These are phyloP conservation scores for Campaea margaritaria DNA, from an alignment of 2,888 invertebrate species.

Conservation along the genomic window DNA sequence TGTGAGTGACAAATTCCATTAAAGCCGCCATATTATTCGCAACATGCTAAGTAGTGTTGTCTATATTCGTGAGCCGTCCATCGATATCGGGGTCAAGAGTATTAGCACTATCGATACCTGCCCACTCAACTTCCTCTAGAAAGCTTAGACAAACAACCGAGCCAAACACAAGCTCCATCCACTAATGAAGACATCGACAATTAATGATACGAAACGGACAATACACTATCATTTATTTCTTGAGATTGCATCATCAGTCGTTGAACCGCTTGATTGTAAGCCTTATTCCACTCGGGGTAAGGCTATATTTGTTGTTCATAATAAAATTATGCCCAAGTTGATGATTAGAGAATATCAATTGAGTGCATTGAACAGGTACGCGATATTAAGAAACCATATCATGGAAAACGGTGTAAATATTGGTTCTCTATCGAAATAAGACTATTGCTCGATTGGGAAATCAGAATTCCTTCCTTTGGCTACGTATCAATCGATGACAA, in stretches of 20 bases:
- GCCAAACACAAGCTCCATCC: conserved; percentile 52
- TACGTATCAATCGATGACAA: no score
- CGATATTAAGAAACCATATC: conserved; percentile 40
- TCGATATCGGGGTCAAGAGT: conserved; percentile 68
- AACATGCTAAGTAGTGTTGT: conserved; percentile 51
- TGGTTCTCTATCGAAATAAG: neutral
- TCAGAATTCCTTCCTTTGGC: no score
- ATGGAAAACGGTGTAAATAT: neutral
- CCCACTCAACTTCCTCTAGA: conserved; percentile 68
- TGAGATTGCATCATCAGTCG: conserved; percentile 46
- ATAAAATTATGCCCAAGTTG: conserved; percentile 3
- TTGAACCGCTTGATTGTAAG: conserved; percentile 4
- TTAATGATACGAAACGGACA: conserved; percentile 56
- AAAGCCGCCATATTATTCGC: conserved; percentile 22
- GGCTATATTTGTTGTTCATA: conserved; percentile 13
- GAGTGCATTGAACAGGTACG: conserved; percentile 41
- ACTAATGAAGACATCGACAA: conserved; percentile 68
- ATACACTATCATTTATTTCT: conserved; percentile 54
- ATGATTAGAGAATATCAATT: conserved; percentile 24
- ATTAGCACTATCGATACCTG: conserved; percentile 67
- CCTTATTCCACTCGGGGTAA: conserved; percentile 15
- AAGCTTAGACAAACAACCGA: conserved; percentile 66
- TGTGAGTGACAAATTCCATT: conserved; percentile 18
- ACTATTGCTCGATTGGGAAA: neutral
- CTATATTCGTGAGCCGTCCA: conserved; percentile 36